These are phyloP conservation scores for Petrosia ficiformis DNA, from an alignment of 37 sponge, comb jelly and placozoan species.

Conservation along the genomic window DNA sequence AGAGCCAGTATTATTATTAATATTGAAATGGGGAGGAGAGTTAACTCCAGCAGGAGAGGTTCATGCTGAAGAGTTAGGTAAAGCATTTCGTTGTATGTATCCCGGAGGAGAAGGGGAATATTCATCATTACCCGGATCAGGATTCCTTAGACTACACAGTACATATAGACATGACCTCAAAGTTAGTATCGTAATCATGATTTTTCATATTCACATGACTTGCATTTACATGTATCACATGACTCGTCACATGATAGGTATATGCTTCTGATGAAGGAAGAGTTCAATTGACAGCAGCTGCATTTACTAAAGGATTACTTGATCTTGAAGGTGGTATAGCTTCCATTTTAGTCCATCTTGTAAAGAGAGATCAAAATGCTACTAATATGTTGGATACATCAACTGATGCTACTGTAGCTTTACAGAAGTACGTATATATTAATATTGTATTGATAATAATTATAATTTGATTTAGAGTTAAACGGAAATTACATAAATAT, in stretches of 20 bases:
- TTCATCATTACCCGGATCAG: slow-evolving; percentile 73
- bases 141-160: slow-evolving; percentile 92
- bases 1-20: slow-evolving; percentile 68
- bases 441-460: background rate
- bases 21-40: slow-evolving; percentile 97
- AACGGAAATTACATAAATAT: slow-evolving; percentile 38
- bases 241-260: slow-evolving; percentile 54
- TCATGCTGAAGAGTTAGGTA: slow-evolving; percentile 86
- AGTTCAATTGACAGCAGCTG: slow-evolving; percentile 95
- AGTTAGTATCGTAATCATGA: slow-evolving; percentile 26
- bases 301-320: slow-evolving; percentile 92
- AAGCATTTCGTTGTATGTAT: slow-evolving; percentile 85
- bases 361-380: slow-evolving; percentile 83
- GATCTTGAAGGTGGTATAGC: slow-evolving; percentile 89
- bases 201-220: no score
- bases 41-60: slow-evolving; percentile 75
- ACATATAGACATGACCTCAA: slow-evolving; percentile 96
- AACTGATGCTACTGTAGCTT: slow-evolving; percentile 50
- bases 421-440: slow-evolving; percentile 37
- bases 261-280: slow-evolving; percentile 96
- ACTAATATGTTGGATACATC: slow-evolving; percentile 86
- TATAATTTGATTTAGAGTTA: slow-evolving; percentile 29
- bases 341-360: slow-evolving; percentile 82
- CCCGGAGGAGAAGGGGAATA: slow-evolving; percentile 88
- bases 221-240: background rate